These are phyloP conservation scores for Rhinoraja longicauda DNA, from an alignment of 2,797 vertebrate genomes.

Conservation along the genomic window DNA sequence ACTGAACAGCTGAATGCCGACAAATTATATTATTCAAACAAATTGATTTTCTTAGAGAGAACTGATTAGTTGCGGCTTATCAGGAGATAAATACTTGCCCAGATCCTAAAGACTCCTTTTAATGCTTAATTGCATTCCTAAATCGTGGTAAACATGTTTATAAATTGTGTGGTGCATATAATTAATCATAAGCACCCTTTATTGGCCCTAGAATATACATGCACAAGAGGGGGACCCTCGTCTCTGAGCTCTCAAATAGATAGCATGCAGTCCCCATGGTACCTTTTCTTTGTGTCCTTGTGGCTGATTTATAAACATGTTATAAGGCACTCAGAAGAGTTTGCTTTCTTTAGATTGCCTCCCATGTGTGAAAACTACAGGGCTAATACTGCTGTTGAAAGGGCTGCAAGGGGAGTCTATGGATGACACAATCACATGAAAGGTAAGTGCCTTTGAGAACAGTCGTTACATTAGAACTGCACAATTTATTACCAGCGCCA, in stretches of 20 bases:
- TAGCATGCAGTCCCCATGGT: background rate
- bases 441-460: slow-evolving; percentile 18
- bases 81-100: slow-evolving; percentile 1
- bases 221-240: background rate
- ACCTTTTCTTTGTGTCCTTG: background rate
- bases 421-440: slow-evolving; percentile 12
- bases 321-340: slow-evolving; percentile 11
- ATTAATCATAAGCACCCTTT: slow-evolving; percentile 27
- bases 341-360: slow-evolving; percentile 13
- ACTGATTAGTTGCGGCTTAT: slow-evolving; percentile 22
- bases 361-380: slow-evolving; percentile 15
- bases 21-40: slow-evolving; percentile 17
- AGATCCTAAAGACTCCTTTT: slow-evolving; percentile 1
- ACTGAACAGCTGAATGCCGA: background rate
- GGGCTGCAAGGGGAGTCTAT: background rate
- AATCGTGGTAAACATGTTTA: slow-evolving; percentile 5
- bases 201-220: background rate
- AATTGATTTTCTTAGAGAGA: slow-evolving; percentile 21
- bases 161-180: background rate
- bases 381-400: slow-evolving; percentile 11
- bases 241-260: background rate
- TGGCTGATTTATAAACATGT: background rate
- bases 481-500: background rate
- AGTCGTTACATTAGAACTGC: slow-evolving; percentile 15
- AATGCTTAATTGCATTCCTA: slow-evolving; percentile 2